A percentile compares a stretch with the other conserved stretches of the same genome.
Conservation (phyloP, 2,113 vertebrate genomes). For the Rhipidura dahli region DNA sequence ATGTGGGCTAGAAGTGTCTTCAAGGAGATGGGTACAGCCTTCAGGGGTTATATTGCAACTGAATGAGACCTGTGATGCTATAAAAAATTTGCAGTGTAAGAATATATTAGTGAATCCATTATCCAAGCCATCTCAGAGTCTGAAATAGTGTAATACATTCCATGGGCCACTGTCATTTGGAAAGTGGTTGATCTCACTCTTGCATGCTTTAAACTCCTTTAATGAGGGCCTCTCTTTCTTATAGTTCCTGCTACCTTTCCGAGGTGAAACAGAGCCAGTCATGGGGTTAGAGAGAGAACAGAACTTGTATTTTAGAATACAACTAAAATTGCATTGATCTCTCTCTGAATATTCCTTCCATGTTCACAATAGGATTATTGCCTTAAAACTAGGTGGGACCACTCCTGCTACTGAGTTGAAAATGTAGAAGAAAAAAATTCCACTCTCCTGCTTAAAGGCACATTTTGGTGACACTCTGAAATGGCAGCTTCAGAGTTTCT, state of each 20-base stretch:
- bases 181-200: background rate
- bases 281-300: background rate
- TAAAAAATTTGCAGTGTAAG: background rate
- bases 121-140: background rate
- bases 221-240: background rate
- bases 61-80: background rate
- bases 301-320: background rate
- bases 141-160: conserved; percentile 1
- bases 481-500: background rate
- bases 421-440: background rate
- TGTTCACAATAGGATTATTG: background rate
- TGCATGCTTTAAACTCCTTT: background rate
- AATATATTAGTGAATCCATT: conserved; percentile 26
- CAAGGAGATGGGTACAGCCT: background rate
- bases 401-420: background rate
- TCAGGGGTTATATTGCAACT: background rate
- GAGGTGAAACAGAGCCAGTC: background rate
- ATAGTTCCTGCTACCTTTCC: background rate
- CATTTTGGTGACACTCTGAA: background rate
- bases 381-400: background rate
- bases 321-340: background rate
- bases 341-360: background rate
- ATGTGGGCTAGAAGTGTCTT: background rate
- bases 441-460: background rate
- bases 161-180: background rate